Conservation (phyloP, 2,113 vertebrate genomes). For the Thalassoma bifasciatum region DNA sequence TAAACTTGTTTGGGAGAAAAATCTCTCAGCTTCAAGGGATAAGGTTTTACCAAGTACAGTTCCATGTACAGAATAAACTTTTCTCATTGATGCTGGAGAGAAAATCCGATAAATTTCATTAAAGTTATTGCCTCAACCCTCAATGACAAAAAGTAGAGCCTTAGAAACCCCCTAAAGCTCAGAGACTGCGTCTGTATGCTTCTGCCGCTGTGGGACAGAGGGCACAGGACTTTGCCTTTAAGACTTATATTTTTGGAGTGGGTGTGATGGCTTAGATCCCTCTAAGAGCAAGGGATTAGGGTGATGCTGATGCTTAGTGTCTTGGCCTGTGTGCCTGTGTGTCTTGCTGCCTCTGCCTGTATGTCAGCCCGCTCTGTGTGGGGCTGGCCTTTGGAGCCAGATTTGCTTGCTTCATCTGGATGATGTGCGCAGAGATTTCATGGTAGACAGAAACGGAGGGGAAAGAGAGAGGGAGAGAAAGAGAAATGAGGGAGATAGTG, state of each 20-base stretch:
- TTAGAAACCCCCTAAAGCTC: background rate
- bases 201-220: conserved; percentile 17
- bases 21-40: background rate
- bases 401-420: conserved; percentile 66
- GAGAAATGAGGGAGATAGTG: conserved; percentile 9
- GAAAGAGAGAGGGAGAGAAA: conserved; percentile 7
- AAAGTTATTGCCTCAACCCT: background rate
- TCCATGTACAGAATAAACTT: background rate
- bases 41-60: background rate
- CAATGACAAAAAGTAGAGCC: background rate
- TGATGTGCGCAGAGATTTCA: conserved; percentile 64
- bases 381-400: conserved; percentile 57
- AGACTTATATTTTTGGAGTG: conserved; percentile 57
- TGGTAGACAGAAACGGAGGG: conserved; percentile 40
- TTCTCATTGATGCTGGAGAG: background rate
- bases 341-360: conserved; percentile 65
- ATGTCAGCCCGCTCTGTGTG: conserved; percentile 60
- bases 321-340: conserved; percentile 59
- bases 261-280: conserved; percentile 55
- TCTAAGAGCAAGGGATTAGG: conserved; percentile 64
- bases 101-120: background rate
- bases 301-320: conserved; percentile 74
- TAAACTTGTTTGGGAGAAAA: background rate
- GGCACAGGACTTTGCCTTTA: conserved; percentile 51
- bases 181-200: conserved; percentile 4